Evolutionary conservation across 2,113 vertebrate genomes (phyloP).

Genomic region (Butorides virescens): DNA sequence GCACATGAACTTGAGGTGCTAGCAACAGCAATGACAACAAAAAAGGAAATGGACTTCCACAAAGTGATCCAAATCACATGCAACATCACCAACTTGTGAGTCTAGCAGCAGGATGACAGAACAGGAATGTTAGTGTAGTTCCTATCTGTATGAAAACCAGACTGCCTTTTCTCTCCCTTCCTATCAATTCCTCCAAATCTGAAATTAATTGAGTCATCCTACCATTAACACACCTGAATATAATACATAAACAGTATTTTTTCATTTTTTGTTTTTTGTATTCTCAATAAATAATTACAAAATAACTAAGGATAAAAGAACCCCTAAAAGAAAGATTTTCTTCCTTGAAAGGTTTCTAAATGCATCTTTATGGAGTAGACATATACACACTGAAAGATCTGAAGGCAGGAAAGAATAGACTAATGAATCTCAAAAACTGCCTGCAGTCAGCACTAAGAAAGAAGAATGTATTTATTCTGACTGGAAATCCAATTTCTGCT

Average conservation of each 20-base stretch:
- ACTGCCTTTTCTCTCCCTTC: not conserved
- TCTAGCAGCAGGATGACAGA: not conserved
- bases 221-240: not conserved
- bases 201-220: not conserved
- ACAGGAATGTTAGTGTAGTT: not conserved
- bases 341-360: not conserved
- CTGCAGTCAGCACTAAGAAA: not conserved
- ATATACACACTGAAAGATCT: not conserved
- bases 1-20: not conserved
- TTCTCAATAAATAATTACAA: not conserved
- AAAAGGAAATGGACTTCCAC: not conserved
- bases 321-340: not conserved
- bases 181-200: not conserved
- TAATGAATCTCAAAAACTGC: not conserved
- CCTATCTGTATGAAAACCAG: fast-evolving
- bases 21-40: not conserved
- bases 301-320: not conserved
- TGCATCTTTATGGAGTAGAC: not conserved
- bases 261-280: not conserved
- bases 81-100: not conserved
- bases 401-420: not conserved
- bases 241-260: not conserved
- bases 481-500: not conserved
- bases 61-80: not conserved
- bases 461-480: not conserved